Evolutionary conservation across 2,888 invertebrate genomes (phyloP), one percentile per base, ranked within the genome.

Genomic region (Tanytarsus gracilentus): DNA sequence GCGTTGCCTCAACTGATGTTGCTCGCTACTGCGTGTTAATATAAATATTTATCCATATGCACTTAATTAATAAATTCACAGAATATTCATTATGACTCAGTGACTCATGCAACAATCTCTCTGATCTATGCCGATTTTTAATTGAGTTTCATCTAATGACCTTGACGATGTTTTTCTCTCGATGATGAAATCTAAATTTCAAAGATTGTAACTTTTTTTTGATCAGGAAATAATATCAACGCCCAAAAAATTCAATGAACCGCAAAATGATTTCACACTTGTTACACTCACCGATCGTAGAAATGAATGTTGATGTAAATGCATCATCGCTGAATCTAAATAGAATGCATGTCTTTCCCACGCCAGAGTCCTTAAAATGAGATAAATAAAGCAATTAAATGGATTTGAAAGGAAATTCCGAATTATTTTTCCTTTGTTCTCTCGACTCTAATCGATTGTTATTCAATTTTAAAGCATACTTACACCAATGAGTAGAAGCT

Each of bases 241-340:
- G 39, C 55, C 55, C 55, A 40, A 40, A 29, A 30, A 39, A 39
- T 5, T 16, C 18, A 23, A 44, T 25, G 25, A 44, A 48, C 48
- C 29, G 29, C 30, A 48, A n/a, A 27, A 27, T n/a, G 16, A 49
- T n/a, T 26, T 48, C 18, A 48, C 9, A 6, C 16, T 6, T 58
- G 26, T 9, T 1, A 23, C 21, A 70, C 82, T 81, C 81, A 93
- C 93, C 94, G 79, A 94, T 94, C 66, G 93, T 94, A 65, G 93
- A 94, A 76, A 94, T 94, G 78, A 94, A 94, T 66, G 93, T 93
- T 62, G 92, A 88, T 66, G 92, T 93, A 74, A 93, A 94, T 67
- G 92, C 92, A 78, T 94, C 93, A 75, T 94, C 94, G 65, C 92
- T 92, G 77, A 94, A 94, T 72, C 94, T 84, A 75, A 93, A 94